phyloP scores from a whole-genome alignment of 2,888 invertebrate genomes.

The Drosophila cracens region DNA sequence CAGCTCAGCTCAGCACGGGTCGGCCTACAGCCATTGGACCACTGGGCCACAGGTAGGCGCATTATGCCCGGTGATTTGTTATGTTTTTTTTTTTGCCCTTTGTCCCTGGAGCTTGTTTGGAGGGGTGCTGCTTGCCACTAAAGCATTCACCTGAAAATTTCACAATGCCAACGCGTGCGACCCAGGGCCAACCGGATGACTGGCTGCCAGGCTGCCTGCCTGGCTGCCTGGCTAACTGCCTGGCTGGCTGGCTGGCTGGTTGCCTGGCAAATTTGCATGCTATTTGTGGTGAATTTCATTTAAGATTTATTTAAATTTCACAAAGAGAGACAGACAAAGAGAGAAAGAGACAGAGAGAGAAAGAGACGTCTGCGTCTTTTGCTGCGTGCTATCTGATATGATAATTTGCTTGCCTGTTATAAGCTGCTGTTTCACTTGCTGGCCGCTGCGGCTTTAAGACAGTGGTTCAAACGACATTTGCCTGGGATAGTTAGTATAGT shows the following conservation, averaged over 20 bases:
- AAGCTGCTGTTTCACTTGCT: slow-evolving; percentile 8
- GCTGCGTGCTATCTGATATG: slow-evolving; percentile 59
- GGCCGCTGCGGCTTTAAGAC: not conserved
- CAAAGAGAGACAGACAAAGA: not conserved
- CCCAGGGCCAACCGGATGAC: slow-evolving; percentile 49
- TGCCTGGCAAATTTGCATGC: slow-evolving; percentile 65
- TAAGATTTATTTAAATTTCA: slow-evolving; percentile 75
- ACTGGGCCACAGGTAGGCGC: slow-evolving; percentile 53
- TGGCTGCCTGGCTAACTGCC: slow-evolving; percentile 11
- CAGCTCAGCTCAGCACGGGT: not conserved
- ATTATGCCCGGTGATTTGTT: slow-evolving; percentile 76
- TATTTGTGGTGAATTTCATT: slow-evolving; percentile 74
- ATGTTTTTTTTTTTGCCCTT: slow-evolving; percentile 43
- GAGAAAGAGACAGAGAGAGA: too few species aligned
- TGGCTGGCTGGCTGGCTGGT: slow-evolving; percentile 10
- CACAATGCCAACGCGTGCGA: slow-evolving; percentile 57
- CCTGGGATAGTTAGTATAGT: not conserved
- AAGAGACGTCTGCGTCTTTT: slow-evolving; percentile 5
- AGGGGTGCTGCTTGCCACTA: slow-evolving; percentile 44
- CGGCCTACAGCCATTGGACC: slow-evolving; percentile 19
- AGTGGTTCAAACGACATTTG: not conserved
- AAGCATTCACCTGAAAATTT: slow-evolving; percentile 73
- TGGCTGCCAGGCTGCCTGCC: slow-evolving; percentile 15
- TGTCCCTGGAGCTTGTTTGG: slow-evolving; percentile 36
- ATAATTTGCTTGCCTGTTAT: slow-evolving; percentile 63